These are phyloP conservation scores for Bombus difficillimus DNA, from an alignment of 1,140 invertebrate species.

Conservation along the genomic window DNA sequence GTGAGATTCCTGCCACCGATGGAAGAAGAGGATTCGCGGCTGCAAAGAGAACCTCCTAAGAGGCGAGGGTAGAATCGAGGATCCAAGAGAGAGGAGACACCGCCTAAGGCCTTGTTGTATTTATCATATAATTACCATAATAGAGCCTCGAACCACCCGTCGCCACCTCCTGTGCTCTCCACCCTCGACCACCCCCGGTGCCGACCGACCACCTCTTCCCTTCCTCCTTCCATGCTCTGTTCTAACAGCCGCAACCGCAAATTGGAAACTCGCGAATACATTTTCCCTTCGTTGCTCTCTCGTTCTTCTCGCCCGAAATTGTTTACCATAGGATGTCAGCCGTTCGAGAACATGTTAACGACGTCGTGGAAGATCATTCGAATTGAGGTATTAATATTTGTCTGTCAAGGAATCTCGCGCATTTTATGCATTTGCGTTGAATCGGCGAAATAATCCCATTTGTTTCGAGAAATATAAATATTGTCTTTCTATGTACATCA, in stretches of 20 bases:
- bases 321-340: slow-evolving; percentile 60
- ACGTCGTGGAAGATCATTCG: slow-evolving; percentile 24
- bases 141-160: slow-evolving; percentile 76
- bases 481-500: neutral
- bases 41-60: slow-evolving; percentile 63
- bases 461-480: neutral
- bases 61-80: slow-evolving; percentile 53
- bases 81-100: slow-evolving; percentile 69
- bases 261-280: slow-evolving; percentile 81
- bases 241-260: slow-evolving; percentile 76
- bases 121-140: slow-evolving; percentile 84
- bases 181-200: slow-evolving; percentile 16
- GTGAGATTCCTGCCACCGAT: slow-evolving; percentile 77
- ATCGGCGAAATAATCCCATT: neutral
- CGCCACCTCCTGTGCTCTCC: slow-evolving; percentile 57
- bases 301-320: slow-evolving; percentile 59
- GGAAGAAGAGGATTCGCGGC: slow-evolving; percentile 70
- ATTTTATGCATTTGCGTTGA: neutral
- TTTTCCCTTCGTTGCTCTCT: slow-evolving; percentile 71
- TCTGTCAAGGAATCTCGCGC: neutral
- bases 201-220: slow-evolving; percentile 44
- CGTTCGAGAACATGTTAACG: slow-evolving; percentile 60
- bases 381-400: neutral
- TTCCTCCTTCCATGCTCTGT: neutral
- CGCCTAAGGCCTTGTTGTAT: slow-evolving; percentile 81